Evolutionary conservation across 2,113 vertebrate species (phyloP).

Genomic region (Rousettus leschenaultii): DNA sequence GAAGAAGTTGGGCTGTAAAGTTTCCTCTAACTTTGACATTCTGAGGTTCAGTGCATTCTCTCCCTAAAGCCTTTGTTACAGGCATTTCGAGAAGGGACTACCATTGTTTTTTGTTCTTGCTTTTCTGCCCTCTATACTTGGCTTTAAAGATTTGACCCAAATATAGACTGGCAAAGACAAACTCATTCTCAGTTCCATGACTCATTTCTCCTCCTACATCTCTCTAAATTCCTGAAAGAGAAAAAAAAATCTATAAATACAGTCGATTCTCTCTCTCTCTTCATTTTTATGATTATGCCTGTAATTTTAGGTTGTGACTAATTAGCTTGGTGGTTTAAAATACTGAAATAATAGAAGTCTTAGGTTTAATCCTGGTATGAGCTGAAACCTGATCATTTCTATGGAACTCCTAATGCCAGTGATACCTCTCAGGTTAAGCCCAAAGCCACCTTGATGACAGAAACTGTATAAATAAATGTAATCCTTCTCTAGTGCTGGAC

Average conservation of each 20-base stretch:
- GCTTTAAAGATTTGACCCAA: not conserved
- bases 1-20: not conserved
- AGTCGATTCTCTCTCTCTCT: not conserved
- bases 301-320: not conserved
- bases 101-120: not conserved
- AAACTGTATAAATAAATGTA: too few species aligned
- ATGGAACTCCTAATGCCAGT: not conserved
- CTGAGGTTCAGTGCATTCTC: not conserved
- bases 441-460: not conserved
- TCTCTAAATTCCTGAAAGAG: not conserved
- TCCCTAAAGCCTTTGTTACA: not conserved
- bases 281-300: not conserved
- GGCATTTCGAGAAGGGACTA: not conserved
- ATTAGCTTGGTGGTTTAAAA: not conserved
- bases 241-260: not conserved
- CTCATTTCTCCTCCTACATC: not conserved
- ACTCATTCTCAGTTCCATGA: not conserved
- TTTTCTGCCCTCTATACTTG: not conserved
- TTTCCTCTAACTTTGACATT: not conserved
- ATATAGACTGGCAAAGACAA: not conserved
- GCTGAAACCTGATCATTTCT: not conserved
- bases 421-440: fast-evolving
- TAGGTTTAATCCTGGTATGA: not conserved
- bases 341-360: not conserved
- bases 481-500: not conserved